A percentile compares a stretch with the other conserved stretches of the same genome.
phyloP scores from a whole-genome alignment of 2,888 invertebrate species.

The Poecilobothrus nobilitatus region DNA sequence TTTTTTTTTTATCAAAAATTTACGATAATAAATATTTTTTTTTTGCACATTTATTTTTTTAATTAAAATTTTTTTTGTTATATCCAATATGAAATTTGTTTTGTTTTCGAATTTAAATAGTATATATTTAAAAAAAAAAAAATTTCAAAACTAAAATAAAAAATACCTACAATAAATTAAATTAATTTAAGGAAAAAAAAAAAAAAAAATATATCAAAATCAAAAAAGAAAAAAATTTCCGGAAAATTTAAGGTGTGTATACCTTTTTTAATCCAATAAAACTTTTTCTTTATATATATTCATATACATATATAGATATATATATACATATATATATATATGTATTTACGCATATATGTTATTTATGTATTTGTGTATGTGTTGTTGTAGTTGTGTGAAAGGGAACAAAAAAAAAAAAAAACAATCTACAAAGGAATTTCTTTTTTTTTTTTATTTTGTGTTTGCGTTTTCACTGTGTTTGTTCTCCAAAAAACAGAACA shows the following conservation, averaged over 20 bases:
- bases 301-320: not conserved
- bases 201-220: not conserved
- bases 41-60: no score
- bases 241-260: slow-evolving; percentile 6
- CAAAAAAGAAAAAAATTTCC: not conserved
- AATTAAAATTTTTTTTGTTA: no score
- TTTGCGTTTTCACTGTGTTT: not conserved
- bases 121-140: no score
- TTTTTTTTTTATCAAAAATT: no score
- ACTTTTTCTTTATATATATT: not conserved
- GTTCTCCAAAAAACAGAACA: no score
- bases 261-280: slow-evolving; percentile 3
- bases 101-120: no score
- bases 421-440: not conserved
- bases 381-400: not conserved
- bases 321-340: not conserved
- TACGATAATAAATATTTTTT: no score
- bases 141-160: not conserved
- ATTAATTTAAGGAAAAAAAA: not conserved
- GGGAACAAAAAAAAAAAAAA: not conserved
- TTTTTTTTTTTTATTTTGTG: not conserved
- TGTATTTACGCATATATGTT: no score
- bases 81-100: no score
- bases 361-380: not conserved
- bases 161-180: no score